phyloP scores from a whole-genome alignment of 2,797 vertebrate species.

The Atherinosoma microstoma region DNA sequence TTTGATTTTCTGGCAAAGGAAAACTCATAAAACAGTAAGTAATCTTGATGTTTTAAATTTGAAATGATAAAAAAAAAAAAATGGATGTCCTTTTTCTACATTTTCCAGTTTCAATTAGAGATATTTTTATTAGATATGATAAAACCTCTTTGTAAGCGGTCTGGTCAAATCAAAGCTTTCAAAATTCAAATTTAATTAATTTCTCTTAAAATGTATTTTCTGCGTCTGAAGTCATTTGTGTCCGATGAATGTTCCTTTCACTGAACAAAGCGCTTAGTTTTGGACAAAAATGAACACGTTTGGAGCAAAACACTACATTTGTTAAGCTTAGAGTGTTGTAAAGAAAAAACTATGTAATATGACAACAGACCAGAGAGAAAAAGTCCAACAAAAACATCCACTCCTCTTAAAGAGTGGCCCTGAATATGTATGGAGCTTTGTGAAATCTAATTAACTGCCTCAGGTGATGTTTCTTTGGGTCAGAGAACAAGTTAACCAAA shows the following conservation, averaged over 20 bases:
- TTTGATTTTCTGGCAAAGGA: slow-evolving; percentile 38
- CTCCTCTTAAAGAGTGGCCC: neutral
- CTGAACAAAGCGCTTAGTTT: too few relatives aligned
- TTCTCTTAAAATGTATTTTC: neutral
- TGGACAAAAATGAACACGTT: too few relatives aligned
- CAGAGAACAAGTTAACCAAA: neutral
- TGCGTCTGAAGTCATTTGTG: neutral
- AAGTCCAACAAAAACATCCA: neutral
- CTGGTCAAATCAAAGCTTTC: neutral
- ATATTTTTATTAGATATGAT: neutral
- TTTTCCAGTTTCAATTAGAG: neutral
- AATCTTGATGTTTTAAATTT: neutral
- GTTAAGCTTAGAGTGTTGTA: neutral
- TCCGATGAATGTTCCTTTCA: neutral
- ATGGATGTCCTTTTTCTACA: neutral
- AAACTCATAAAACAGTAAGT: slow-evolving; percentile 10
- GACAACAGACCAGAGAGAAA: neutral
- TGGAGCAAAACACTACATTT: too few relatives aligned
- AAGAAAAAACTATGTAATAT: neutral
- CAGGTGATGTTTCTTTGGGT: neutral
- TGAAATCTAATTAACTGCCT: neutral
- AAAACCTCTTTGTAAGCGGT: neutral
- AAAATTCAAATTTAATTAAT: neutral
- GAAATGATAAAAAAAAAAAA: neutral
- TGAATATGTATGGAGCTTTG: slow-evolving; percentile 4